These are phyloP conservation scores for Ciconia maguari DNA, from an alignment of 2,113 vertebrate genomes.

Conservation along the genomic window DNA sequence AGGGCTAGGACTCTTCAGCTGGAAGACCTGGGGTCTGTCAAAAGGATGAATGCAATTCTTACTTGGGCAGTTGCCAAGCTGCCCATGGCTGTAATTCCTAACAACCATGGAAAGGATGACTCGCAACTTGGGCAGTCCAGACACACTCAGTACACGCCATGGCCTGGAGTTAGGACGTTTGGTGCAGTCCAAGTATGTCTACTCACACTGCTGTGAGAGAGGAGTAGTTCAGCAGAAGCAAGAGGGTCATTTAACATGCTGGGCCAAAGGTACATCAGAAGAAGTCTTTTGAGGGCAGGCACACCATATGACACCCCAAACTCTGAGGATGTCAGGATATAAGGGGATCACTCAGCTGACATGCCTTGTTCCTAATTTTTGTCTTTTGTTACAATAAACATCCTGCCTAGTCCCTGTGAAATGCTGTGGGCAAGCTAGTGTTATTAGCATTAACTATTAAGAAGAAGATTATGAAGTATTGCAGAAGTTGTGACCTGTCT, in stretches of 20 bases:
- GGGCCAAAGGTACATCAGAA: neutral
- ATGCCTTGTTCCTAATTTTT: neutral
- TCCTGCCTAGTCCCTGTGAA: neutral
- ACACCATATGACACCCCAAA: too few species aligned
- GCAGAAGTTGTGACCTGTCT: neutral
- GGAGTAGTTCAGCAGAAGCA: neutral
- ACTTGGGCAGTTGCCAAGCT: neutral
- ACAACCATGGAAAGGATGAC: neutral
- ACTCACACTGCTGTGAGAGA: neutral
- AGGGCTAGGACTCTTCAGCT: neutral
- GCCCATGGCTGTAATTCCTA: neutral
- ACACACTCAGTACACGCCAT: too few species aligned
- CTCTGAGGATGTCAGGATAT: neutral
- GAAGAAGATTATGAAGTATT: neutral
- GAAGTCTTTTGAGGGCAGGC: neutral
- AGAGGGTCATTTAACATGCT: neutral
- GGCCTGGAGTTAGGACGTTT: neutral
- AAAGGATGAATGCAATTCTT: neutral
- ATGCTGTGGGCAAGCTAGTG: neutral
- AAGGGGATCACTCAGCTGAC: neutral
- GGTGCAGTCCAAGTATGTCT: neutral
- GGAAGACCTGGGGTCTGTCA: neutral
- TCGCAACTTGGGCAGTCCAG: neutral
- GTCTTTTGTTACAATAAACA: neutral
- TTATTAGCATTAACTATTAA: neutral